Base-by-base conservation (phyloP, 2,888 invertebrate species). In the Pandemis corylana region DNA sequence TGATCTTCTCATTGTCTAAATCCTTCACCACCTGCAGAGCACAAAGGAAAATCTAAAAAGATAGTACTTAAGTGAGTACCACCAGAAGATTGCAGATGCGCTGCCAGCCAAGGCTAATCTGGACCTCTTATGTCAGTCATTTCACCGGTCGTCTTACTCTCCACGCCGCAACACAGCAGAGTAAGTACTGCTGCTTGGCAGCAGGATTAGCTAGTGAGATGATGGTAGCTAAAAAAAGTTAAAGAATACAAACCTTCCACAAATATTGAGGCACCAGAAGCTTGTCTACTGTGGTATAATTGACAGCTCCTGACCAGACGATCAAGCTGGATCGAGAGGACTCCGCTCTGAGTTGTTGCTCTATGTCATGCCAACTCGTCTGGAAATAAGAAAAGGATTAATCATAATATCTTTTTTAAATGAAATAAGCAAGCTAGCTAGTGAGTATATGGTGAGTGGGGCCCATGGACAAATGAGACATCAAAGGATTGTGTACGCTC, bases 171-270 rank as follows among this genome's bases (percentile, higher is more conserved):
- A 36, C 28, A 36, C 28, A 36, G 28, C 28, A 36, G 28, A 2
- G 28, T 36, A 36, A 36, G 28, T 36, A 36, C 28, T 36, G 28
- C 28, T 36, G 1, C 28, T 36, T 20, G 1, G 20, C 0, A 20
- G 20, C 20, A 20, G 20, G 1, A 20, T 20, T 20, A 20, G 20
- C 20, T 20, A 20, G 20, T 20, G 20, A 20, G 20, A 20, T 20
- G 20, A 20, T 20, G 20, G 20, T 20, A 20, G 20, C 20, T 20
- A 20, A 20, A 20, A 20, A 7, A 56, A 62, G 7, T 36, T 10
- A 12, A 62, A 9, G 7, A 53, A 13, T 9, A 64, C 64, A 51
- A 76, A 84, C 84, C 83, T 83, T 84, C 84, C 85, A 84, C 59
- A 84, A 74, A 78, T 80, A 84, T n/a, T 81, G 79, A 7, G 84